phyloP scores from a whole-genome alignment of 2,797 vertebrate genomes.

The Tenualosa ilisha region DNA sequence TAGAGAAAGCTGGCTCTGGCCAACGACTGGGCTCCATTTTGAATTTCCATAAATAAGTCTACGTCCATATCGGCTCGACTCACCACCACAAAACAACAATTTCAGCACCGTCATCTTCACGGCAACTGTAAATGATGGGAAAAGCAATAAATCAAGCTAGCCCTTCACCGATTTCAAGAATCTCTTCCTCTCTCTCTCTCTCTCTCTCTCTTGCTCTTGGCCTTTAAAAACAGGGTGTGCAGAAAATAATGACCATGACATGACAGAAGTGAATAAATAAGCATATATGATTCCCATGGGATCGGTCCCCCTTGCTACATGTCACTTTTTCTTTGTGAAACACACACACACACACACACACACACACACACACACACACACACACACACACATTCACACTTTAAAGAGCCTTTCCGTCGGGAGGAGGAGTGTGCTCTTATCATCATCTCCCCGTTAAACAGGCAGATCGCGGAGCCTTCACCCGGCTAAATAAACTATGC shows the following conservation, averaged over 20 bases:
- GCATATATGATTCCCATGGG: neutral
- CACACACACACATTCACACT: neutral
- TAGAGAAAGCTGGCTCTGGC: slow-evolving; percentile 77
- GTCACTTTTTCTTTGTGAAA: neutral
- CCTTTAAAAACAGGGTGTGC: neutral
- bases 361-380: neutral
- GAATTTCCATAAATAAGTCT: slow-evolving; percentile 74
- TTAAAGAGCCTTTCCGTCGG: neutral
- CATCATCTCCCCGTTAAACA: slow-evolving; percentile 33
- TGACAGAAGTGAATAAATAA: neutral
- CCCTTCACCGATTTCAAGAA: neutral
- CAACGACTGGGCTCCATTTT: slow-evolving; percentile 72
- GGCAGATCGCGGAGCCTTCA: slow-evolving; percentile 33
- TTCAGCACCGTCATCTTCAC: slow-evolving; percentile 9
- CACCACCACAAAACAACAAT: slow-evolving; percentile 60
- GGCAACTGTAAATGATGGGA: neutral
- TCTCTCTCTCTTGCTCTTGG: neutral
- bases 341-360: neutral
- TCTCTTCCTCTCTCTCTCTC: neutral
- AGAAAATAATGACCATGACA: neutral
- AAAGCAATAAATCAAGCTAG: neutral
- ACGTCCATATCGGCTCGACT: slow-evolving; percentile 62
- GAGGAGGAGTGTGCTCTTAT: neutral
- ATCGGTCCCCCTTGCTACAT: neutral
- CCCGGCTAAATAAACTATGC: slow-evolving; percentile 54